Base-by-base conservation (phyloP, 2,888 invertebrate species). In the Athripsodes cinereus region DNA sequence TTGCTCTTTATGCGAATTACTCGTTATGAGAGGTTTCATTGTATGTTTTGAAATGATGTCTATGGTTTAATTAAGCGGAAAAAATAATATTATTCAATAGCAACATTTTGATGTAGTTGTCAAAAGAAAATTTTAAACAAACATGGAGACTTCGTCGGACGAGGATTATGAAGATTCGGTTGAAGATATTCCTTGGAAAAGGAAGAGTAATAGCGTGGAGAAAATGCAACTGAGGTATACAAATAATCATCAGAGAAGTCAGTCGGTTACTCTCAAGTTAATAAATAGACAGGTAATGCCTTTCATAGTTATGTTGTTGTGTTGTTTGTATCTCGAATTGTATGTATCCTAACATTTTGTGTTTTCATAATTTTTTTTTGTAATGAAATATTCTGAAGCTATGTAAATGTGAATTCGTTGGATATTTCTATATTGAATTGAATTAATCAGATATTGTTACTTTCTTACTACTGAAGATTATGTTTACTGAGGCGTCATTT, bases 41-140 rank as follows among this genome's bases (percentile, higher is more conserved):
- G n/a, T n/a, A n/a, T n/a, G n/a, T n/a, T n/a, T n/a, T n/a, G n/a
- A n/a, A n/a, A n/a, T n/a, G n/a, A n/a, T n/a, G n/a, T 31, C 31
- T 31, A 31, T 31, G 31, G 11, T 49, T 21, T 49, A 19, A 19
- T 49, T 19, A 49, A 49, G 10, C n/a, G n/a, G n/a, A 21, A 49
- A 5, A 49, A 11, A 11, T 11, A 11, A 11, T 49, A 19, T 49
- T 49, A 19, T 49, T 49, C 20, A 22, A 16, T 26, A 50, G 63
- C 60, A 64, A 58, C 63, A 64, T 53, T 58, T 48, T 19, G 53
- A 40, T 40, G 48, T 53, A 63, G 60, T 58, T 68, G 69, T 73
- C 71, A 72, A 72, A 71, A 68, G 69, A 67, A 70, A 73, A 71
- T 72, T 62, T 62, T 74, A 77, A 77, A 75, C 74, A 76, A 76